Conservation (phyloP, 2,113 vertebrate genomes). For the Anser cygnoides region DNA sequence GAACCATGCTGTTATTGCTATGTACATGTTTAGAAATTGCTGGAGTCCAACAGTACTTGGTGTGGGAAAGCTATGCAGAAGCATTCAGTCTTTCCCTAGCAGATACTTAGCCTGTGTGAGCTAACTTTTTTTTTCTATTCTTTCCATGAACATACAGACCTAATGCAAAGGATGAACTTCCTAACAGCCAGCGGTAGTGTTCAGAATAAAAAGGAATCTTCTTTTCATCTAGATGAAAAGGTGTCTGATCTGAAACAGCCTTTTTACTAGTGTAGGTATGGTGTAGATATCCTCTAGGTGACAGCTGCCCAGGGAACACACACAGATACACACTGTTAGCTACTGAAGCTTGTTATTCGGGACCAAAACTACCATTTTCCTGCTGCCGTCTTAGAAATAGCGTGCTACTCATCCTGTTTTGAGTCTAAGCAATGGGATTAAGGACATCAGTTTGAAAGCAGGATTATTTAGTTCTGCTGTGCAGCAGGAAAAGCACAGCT, state of each 20-base stretch:
- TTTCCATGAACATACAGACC: not conserved
- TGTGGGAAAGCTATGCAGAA: not conserved
- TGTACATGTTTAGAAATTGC: not conserved
- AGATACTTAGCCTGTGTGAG: not conserved
- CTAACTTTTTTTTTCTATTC: not conserved
- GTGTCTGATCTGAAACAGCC: not conserved
- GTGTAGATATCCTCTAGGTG: not conserved
- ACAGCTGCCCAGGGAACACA: constrained; percentile 2
- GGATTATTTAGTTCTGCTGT: not conserved
- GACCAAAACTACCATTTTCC: not conserved
- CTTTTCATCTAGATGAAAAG: constrained; percentile 31
- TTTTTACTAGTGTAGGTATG: not conserved
- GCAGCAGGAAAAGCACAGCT: not conserved
- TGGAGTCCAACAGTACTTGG: not conserved
- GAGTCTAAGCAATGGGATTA: not conserved
- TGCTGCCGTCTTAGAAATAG: not conserved
- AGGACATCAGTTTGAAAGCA: not conserved
- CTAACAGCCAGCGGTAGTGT: not conserved
- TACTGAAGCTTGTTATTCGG: not conserved
- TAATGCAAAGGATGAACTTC: not conserved
- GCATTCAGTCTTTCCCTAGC: not conserved
- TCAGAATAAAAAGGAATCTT: constrained; percentile 7
- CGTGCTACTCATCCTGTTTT: not conserved
- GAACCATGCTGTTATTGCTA: not conserved
- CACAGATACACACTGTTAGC: not conserved